Conservation (phyloP, 2,888 invertebrate species). For the Molorchus minor region DNA sequence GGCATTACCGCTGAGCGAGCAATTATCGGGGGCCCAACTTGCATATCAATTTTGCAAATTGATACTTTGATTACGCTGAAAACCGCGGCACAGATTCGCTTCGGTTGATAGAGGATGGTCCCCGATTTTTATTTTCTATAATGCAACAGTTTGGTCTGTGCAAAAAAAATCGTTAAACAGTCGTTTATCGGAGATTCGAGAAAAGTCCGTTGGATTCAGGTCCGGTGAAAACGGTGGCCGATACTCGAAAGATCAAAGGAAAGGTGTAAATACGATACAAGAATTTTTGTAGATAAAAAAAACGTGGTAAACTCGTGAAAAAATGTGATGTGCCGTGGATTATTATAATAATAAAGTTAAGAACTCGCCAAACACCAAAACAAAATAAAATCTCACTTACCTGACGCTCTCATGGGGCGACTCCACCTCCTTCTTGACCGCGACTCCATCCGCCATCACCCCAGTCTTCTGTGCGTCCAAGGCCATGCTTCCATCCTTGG, state of each 20-base stretch:
- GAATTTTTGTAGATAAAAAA: no score
- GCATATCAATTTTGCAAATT: constrained; percentile 61
- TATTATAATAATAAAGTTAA: no score
- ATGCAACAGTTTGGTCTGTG: background rate
- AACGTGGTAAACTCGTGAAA: no score
- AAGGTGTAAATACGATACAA: no score
- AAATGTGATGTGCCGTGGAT: no score
- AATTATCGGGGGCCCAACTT: constrained; percentile 63
- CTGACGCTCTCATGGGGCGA: constrained; percentile 41
- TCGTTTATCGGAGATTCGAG: background rate
- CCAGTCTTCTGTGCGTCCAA: constrained; percentile 30
- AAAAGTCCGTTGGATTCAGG: background rate
- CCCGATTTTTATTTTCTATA: constrained; percentile 1
- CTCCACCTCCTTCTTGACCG: constrained; percentile 47
- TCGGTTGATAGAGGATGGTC: no score
- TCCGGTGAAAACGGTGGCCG: background rate
- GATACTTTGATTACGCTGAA: constrained; percentile 45
- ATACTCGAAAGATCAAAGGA: no score
- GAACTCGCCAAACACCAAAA: no score
- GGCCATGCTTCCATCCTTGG: constrained; percentile 31
- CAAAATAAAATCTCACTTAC: constrained; percentile 27
- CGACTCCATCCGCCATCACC: constrained; percentile 31
- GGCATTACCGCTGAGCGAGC: constrained; percentile 61
- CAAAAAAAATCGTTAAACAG: background rate
- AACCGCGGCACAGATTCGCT: constrained; percentile 18